phyloP scores from a whole-genome alignment of 2,888 invertebrate species.

The Scaptodrosophila latifasciaeformis region DNA sequence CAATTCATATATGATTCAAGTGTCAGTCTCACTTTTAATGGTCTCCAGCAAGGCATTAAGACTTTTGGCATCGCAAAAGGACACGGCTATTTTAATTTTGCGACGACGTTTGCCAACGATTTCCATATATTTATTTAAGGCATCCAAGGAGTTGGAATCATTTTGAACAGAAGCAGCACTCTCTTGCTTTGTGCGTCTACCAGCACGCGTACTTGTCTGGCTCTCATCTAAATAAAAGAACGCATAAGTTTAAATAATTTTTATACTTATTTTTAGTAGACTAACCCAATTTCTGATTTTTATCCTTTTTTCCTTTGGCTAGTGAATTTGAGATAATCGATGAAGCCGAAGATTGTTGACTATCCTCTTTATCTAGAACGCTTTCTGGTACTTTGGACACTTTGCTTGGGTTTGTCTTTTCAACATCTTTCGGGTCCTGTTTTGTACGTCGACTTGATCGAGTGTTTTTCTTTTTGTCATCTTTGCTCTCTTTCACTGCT shows the following conservation, averaged over 20 bases:
- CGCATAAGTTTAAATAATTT: not conserved
- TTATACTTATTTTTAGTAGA: not conserved
- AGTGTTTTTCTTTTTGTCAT: no score
- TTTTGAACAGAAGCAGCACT: not conserved
- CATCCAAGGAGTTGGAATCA: not conserved
- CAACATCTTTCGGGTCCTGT: no score
- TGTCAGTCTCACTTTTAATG: not conserved
- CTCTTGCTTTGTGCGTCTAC: not conserved
- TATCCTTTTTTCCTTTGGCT: not conserved
- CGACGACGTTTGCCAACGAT: slow-evolving; percentile 21
- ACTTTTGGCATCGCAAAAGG: slow-evolving; percentile 38
- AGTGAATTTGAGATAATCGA: no score
- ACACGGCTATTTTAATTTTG: slow-evolving; percentile 36
- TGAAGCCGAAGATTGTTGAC: no score
- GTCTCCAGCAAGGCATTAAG: slow-evolving; percentile 11
- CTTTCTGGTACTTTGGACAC: no score
- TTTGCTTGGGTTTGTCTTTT: no score
- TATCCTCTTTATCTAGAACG: no score
- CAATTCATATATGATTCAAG: not conserved
- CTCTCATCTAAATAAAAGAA: not conserved
- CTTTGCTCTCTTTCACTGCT: no score
- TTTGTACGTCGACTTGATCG: no score
- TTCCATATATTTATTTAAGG: slow-evolving; percentile 35
- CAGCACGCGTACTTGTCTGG: not conserved
- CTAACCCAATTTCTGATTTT: not conserved